A percentile compares a stretch with the other conserved stretches of the same genome.
Conservation (phyloP, 2,888 invertebrate species). For the Synergus japonicus region DNA sequence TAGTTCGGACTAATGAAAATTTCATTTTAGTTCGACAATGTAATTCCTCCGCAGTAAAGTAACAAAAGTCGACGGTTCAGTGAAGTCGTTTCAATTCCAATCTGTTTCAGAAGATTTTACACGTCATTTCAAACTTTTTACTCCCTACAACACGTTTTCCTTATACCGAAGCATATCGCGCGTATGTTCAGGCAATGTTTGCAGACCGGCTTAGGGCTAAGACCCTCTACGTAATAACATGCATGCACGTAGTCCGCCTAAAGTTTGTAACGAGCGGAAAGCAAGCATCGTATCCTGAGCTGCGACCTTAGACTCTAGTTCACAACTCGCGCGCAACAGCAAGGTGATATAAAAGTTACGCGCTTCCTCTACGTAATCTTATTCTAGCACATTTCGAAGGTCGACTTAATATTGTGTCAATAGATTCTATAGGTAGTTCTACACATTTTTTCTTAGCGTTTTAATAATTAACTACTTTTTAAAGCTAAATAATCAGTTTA, state of each 20-base stretch:
- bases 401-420: neutral
- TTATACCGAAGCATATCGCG: slow-evolving; percentile 48
- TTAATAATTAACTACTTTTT: too few species aligned
- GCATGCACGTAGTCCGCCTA: slow-evolving; percentile 55
- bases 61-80: neutral
- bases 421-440: neutral
- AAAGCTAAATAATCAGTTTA: neutral
- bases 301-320: slow-evolving; percentile 53
- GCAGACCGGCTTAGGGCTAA: slow-evolving; percentile 63
- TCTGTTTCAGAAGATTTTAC: slow-evolving; percentile 44
- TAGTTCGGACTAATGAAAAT: neutral
- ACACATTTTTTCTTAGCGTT: too few species aligned
- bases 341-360: slow-evolving; percentile 48
- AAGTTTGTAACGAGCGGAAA: slow-evolving; percentile 55
- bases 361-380: neutral
- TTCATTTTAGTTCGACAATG: neutral
- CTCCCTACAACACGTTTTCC: slow-evolving; percentile 48
- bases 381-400: neutral
- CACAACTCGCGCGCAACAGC: slow-evolving; percentile 49
- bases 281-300: slow-evolving; percentile 49
- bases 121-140: slow-evolving; percentile 56
- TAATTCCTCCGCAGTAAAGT: neutral
- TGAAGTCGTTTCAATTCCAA: neutral
- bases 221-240: slow-evolving; percentile 55
- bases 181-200: slow-evolving; percentile 65